Base-by-base conservation (phyloP, 2,888 invertebrate genomes). In the Leptopterna dolabrata region DNA sequence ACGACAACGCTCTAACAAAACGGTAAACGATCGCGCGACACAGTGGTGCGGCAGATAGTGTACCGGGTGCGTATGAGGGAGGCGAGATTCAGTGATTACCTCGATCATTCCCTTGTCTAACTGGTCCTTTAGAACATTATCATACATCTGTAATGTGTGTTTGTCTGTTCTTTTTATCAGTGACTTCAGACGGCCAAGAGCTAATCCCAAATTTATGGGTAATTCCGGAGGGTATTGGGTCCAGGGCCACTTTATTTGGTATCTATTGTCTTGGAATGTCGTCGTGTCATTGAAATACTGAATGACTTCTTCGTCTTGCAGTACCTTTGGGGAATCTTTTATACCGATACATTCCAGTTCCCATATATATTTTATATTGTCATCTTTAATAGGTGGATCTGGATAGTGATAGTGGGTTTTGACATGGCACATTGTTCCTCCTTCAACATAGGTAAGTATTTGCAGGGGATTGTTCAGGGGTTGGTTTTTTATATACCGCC, bases 221-320 rank as follows among this genome's bases (percentile, higher is more conserved):
- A 81, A 14, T 11, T 80, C 47, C 7, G 80, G 80, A 16, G 80
- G 80, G 29, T 55, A 81, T 29, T 81, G 27, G 7, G 30, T 47
- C 82, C 82, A 81, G 3, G 82, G 82, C 82, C 82, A 81, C 51
- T 81, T 51, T 13, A 81, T 51, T 13, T 81, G 27, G n/a, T 81
- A 81, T 16, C 82, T 47, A 13, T n/a, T n/a, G 7, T 81, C n/a
- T 14, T 36, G 4, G 19, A 81, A 81, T 30, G 9, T 81, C 2
- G 82, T 81, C 9, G 82, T 51, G 11, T 27, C n/a, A 55, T 81
- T 81, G 82, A 81, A 81, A 11, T 19, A 27, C n/a, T 51, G 16
- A 14, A 81, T 51, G 4, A 29, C 55, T 29, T 81, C 82, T 11
- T 81, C 82, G 6, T 81, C 51, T 27, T 81, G 7, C 3, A 81